These are phyloP conservation scores for Drosophila ogumai DNA, from an alignment of 1,140 invertebrate species.

Conservation along the genomic window DNA sequence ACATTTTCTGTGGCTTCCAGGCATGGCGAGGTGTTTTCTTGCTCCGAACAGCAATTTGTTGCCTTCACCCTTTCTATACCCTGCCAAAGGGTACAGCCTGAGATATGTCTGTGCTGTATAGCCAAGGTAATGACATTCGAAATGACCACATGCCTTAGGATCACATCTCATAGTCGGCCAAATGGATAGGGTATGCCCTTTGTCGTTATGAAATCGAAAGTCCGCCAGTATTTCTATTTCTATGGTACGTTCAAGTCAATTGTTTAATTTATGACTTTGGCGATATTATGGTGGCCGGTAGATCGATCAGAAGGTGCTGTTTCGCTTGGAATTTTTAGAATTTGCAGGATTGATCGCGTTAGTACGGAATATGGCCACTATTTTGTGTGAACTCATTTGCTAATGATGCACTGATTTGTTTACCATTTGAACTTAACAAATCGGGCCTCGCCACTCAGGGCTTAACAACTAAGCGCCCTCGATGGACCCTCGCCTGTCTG, in stretches of 20 bases:
- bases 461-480: slow-evolving; percentile 19
- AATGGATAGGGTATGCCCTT: slow-evolving; percentile 3
- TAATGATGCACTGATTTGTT: slow-evolving; percentile 73
- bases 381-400: slow-evolving; percentile 65
- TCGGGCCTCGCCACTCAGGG: slow-evolving; percentile 10
- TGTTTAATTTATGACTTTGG: slow-evolving; percentile 83
- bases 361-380: not conserved
- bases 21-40: slow-evolving; percentile 66
- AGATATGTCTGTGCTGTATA: not conserved
- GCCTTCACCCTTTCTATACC: slow-evolving; percentile 58
- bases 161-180: not conserved
- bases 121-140: not conserved
- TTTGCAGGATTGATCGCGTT: not conserved
- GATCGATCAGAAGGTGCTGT: slow-evolving; percentile 25
- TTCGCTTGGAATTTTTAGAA: not conserved
- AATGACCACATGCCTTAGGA: not conserved
- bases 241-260: slow-evolving; percentile 49
- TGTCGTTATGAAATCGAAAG: not conserved
- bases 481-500: slow-evolving; percentile 27
- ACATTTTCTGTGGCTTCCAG: slow-evolving; percentile 63
- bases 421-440: slow-evolving; percentile 43
- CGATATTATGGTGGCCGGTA: slow-evolving; percentile 62
- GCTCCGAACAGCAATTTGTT: slow-evolving; percentile 52
- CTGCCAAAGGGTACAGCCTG: slow-evolving; percentile 4
- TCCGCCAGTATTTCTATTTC: not conserved